phyloP scores from a whole-genome alignment of 2,113 vertebrate genomes.

The Astur gentilis region DNA sequence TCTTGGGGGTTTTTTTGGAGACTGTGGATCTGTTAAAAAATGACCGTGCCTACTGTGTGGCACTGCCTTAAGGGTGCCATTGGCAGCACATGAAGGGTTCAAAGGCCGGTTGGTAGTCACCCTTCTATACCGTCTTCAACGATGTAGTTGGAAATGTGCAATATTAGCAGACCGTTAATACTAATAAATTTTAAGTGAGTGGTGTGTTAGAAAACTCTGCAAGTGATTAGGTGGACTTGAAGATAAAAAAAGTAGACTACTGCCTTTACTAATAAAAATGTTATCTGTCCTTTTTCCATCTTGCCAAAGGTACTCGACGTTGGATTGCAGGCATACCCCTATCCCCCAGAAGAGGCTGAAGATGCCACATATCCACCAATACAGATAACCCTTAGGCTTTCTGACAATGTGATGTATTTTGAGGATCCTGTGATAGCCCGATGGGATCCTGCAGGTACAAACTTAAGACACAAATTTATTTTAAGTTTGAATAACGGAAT shows the following conservation, averaged over 20 bases:
- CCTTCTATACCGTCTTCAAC: neutral
- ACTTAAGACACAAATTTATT: neutral
- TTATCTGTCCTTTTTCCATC: neutral
- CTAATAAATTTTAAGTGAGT: neutral
- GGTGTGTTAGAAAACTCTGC: neutral
- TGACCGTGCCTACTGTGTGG: neutral
- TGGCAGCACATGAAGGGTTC: neutral
- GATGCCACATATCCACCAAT: constrained; percentile 38
- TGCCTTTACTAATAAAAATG: neutral
- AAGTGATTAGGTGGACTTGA: no score
- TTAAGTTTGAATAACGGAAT: neutral
- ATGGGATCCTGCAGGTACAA: constrained; percentile 83
- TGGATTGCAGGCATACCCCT: constrained; percentile 74
- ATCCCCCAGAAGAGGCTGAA: constrained; percentile 66
- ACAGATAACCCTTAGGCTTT: constrained; percentile 72
- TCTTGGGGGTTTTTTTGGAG: neutral
- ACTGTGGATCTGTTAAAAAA: neutral
- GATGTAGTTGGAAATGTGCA: accelerated
- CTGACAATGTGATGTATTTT: constrained; percentile 75
- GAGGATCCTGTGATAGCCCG: constrained; percentile 78
- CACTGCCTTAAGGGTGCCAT: neutral
- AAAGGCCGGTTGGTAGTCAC: accelerated
- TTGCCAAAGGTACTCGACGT: constrained; percentile 68
- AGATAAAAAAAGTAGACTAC: neutral
- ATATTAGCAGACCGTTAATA: neutral